Percentiles rank a stretch among this genome's conserved stretches.
phyloP scores from a whole-genome alignment of 1,140 invertebrate genomes.

The Nomia melanderi region DNA sequence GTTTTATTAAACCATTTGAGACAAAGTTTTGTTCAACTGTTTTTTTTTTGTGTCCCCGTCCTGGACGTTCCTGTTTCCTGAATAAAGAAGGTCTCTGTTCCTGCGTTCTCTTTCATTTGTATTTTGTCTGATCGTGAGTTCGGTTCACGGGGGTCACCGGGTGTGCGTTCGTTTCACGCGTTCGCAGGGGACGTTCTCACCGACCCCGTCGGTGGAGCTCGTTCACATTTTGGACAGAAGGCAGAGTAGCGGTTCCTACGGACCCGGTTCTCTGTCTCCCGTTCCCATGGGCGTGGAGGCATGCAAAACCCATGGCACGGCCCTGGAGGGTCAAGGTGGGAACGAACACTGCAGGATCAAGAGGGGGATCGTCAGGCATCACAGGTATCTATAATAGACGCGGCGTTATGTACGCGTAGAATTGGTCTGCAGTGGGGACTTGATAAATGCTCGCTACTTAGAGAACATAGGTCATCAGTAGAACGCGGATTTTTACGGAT shows the following conservation, averaged over 20 bases:
- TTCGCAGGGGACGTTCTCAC: conserved; percentile 77
- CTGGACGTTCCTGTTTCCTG: background rate
- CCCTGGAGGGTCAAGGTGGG: conserved; percentile 72
- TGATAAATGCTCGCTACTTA: background rate
- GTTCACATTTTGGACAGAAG: conserved; percentile 79
- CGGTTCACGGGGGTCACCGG: background rate
- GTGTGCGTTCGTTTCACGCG: conserved; percentile 6
- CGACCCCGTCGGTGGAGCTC: conserved; percentile 79
- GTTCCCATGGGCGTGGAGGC: conserved; percentile 77
- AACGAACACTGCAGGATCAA: conserved; percentile 80
- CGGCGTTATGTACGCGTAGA: background rate
- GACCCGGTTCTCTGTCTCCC: conserved; percentile 77
- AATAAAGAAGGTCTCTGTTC: too few relatives aligned
- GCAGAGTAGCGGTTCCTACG: conserved; percentile 76
- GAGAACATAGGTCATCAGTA: too few relatives aligned
- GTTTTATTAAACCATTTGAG: conserved; percentile 5
- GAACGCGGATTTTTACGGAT: too few relatives aligned
- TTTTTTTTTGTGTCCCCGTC: background rate
- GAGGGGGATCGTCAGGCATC: conserved; percentile 79
- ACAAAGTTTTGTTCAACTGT: background rate
- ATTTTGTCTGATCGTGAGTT: background rate
- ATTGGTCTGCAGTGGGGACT: background rate
- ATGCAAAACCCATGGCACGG: conserved; percentile 79
- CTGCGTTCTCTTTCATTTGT: background rate
- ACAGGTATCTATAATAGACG: conserved; percentile 70